Conservation (phyloP, 2,888 invertebrate species). For the Coelinius sp. region DNA sequence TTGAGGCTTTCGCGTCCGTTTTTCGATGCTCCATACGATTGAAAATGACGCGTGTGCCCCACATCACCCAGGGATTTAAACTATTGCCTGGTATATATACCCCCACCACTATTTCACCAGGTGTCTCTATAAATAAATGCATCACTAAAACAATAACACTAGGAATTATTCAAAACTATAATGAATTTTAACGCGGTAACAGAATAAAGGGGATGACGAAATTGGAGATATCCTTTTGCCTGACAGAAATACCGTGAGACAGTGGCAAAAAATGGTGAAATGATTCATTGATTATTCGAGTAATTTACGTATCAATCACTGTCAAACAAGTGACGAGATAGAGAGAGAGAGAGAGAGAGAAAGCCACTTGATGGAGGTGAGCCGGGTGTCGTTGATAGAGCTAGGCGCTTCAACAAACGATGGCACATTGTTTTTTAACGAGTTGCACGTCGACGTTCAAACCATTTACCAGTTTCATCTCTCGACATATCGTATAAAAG, state of each 20-base stretch:
- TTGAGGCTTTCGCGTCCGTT: conserved; percentile 55
- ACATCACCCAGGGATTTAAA: conserved; percentile 35
- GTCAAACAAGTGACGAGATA: background rate
- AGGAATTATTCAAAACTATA: no score
- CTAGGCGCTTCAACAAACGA: conserved; percentile 11
- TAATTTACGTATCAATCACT: conserved; percentile 23
- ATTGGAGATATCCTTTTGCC: background rate
- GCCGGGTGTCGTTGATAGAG: conserved; percentile 26
- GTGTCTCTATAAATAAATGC: background rate
- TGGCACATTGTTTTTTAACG: conserved; percentile 22
- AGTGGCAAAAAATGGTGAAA: background rate
- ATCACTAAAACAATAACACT: background rate
- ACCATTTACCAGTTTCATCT: conserved; percentile 18
- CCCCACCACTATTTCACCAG: conserved; percentile 41
- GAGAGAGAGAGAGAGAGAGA: conserved; percentile 16
- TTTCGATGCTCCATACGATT: conserved; percentile 26
- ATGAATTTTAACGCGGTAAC: no score
- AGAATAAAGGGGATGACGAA: background rate
- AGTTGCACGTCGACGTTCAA: conserved; percentile 3
- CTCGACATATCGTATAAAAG: conserved; percentile 1
- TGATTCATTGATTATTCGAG: conserved; percentile 19
- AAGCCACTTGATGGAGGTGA: conserved; percentile 23
- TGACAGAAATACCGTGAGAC: background rate
- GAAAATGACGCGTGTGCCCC: conserved; percentile 39
- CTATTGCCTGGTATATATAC: background rate